A percentile compares a stretch with the other conserved stretches of the same genome.
These are phyloP conservation scores for Rhinella marina DNA, from an alignment of 2,797 vertebrate genomes.

Conservation along the genomic window DNA sequence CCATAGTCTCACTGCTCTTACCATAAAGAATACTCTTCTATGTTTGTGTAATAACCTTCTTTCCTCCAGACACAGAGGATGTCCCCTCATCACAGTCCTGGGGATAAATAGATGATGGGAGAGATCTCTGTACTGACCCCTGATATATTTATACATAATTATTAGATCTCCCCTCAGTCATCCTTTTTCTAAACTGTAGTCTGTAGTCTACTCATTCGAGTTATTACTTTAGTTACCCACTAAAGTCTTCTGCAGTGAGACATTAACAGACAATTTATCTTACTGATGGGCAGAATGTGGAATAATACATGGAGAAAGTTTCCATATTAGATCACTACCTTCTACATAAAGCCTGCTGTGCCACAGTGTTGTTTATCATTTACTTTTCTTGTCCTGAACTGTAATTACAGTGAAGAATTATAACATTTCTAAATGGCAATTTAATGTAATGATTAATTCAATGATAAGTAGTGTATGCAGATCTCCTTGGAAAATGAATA, in stretches of 20 bases:
- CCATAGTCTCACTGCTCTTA: too few species aligned
- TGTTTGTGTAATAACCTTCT: too few species aligned
- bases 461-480: neutral
- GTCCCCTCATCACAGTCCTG: too few species aligned
- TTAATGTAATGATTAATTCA: constrained; percentile 1
- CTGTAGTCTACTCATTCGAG: too few species aligned
- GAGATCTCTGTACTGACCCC: too few species aligned
- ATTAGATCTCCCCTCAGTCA: too few species aligned
- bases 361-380: neutral
- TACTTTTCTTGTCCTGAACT: neutral
- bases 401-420: constrained; percentile 17
- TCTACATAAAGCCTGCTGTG: neutral
- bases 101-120: too few species aligned
- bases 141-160: too few species aligned
- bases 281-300: neutral
- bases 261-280: constrained; percentile 4
- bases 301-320: neutral
- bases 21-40: too few species aligned
- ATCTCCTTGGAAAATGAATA: neutral
- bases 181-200: too few species aligned
- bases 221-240: too few species aligned
- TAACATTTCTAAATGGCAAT: neutral
- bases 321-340: neutral
- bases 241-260: constrained; percentile 2
- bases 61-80: too few species aligned